A percentile compares a stretch with the other conserved stretches of the same genome.
Evolutionary conservation across 2,113 vertebrate species (phyloP).

Genomic region (Heteronetta atricapilla): DNA sequence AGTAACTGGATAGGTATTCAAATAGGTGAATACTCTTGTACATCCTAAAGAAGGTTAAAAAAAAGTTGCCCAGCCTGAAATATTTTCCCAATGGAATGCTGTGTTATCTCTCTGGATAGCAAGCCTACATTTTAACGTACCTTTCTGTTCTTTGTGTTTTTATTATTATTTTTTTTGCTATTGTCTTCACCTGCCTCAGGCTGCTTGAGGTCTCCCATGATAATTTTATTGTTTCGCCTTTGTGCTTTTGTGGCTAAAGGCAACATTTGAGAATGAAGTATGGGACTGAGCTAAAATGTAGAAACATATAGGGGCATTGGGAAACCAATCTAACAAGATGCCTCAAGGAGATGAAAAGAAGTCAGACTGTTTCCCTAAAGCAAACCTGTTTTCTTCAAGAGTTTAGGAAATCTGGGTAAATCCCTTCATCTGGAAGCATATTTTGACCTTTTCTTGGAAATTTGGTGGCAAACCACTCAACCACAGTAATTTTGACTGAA

Average conservation of each 20-base stretch:
- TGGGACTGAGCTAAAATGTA: constrained; percentile 52
- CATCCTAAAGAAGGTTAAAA: not conserved
- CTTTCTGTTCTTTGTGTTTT: not conserved
- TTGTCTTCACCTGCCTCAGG: constrained; percentile 58
- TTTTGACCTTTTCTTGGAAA: constrained; percentile 62
- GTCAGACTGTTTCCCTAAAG: constrained; percentile 29
- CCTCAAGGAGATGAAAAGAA: constrained; percentile 64
- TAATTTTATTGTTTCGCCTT: constrained; percentile 66
- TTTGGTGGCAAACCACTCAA: constrained; percentile 47
- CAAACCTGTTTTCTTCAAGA: not conserved
- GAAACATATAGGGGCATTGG: constrained; percentile 47
- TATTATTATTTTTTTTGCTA: not conserved
- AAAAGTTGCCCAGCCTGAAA: constrained; percentile 30
- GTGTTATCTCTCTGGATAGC: not conserved
- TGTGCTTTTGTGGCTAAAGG: constrained; percentile 48
- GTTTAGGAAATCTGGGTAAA: constrained; percentile 67
- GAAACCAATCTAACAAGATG: constrained; percentile 63
- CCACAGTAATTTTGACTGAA: constrained; percentile 16
- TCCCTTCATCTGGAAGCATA: constrained; percentile 36
- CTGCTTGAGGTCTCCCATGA: constrained; percentile 48
- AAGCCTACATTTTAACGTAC: constrained; percentile 59
- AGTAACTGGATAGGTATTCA: not conserved
- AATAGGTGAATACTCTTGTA: not conserved
- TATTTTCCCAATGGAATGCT: constrained; percentile 48
- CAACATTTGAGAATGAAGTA: constrained; percentile 64